These are phyloP conservation scores for Pangasius larnaudii DNA, from an alignment of 2,797 vertebrate species.

Conservation along the genomic window DNA sequence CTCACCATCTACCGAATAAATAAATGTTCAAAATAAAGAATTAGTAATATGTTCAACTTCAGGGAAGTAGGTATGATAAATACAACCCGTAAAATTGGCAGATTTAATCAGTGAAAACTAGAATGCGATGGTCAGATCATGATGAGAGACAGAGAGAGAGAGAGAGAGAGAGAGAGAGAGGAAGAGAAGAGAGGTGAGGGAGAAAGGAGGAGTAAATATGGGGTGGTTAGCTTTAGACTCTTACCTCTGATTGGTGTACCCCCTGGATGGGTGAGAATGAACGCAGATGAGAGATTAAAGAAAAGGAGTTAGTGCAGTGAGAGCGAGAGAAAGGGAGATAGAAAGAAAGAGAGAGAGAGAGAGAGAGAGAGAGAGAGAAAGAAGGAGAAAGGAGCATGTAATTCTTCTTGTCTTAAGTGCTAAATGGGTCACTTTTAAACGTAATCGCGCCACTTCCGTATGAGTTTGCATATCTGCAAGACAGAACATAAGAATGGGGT, in stretches of 20 bases:
- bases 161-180: constrained; percentile 41
- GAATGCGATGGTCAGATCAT: constrained; percentile 84
- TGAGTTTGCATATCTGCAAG: constrained; percentile 20
- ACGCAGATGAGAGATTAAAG: constrained; percentile 96
- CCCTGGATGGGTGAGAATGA: constrained; percentile 94
- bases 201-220: constrained; percentile 9
- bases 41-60: not conserved
- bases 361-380: constrained; percentile 88
- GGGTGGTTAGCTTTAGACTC: constrained; percentile 67
- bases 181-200: constrained; percentile 20
- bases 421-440: constrained; percentile 38
- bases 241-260: constrained; percentile 95
- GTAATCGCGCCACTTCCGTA: not conserved
- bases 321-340: constrained; percentile 88
- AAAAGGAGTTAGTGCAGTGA: constrained; percentile 92
- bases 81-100: constrained; percentile 54
- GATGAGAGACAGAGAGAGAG: constrained; percentile 51
- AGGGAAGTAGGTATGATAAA: constrained; percentile 11
- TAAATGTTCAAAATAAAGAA: not conserved
- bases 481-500: not conserved
- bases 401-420: constrained; percentile 58
- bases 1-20: not conserved
- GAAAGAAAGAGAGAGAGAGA: constrained; percentile 87
- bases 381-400: constrained; percentile 80
- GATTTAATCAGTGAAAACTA: constrained; percentile 96